A percentile compares a stretch with the other conserved stretches of the same genome.
Conservation (phyloP, 92 coral and sea anemone genomes). For the Palythoa heliodiscus region DNA sequence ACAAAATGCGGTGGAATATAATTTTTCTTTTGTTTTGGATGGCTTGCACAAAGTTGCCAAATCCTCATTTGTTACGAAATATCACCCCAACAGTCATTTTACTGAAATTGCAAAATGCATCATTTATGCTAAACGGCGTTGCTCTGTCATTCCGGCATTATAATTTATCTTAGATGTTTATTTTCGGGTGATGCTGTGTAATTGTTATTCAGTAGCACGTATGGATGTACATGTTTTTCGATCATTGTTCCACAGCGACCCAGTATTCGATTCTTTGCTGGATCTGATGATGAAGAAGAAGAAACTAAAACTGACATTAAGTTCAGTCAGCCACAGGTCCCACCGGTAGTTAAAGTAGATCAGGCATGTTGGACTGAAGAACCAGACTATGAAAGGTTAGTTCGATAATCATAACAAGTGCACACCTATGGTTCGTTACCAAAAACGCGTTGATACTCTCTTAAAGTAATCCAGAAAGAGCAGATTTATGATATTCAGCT, state of each 20-base stretch:
- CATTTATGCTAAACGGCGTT: no score
- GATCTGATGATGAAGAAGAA: constrained; percentile 58
- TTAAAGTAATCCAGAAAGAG: no score
- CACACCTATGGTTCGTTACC: not conserved
- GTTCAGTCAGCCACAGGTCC: constrained; percentile 28
- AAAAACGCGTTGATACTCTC: no score
- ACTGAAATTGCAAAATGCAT: no score
- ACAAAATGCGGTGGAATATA: no score
- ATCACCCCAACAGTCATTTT: not conserved
- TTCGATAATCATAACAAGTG: not conserved
- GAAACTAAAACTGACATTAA: constrained; percentile 37
- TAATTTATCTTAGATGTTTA: no score
- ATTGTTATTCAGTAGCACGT: not conserved
- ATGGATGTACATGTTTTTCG: not conserved
- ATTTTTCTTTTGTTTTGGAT: no score
- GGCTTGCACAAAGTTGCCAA: no score
- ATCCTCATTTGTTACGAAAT: not conserved
- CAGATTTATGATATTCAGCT: no score
- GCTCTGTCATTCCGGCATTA: no score
- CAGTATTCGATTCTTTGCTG: constrained; percentile 60
- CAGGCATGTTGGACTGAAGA: constrained; percentile 90
- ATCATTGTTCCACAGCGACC: constrained; percentile 46
- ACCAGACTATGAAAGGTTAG: constrained; percentile 84
- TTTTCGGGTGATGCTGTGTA: no score
- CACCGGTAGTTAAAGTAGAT: constrained; percentile 67